Evolutionary conservation across 2,797 vertebrate species (phyloP).

Genomic region (Erpetoichthys calabaricus): DNA sequence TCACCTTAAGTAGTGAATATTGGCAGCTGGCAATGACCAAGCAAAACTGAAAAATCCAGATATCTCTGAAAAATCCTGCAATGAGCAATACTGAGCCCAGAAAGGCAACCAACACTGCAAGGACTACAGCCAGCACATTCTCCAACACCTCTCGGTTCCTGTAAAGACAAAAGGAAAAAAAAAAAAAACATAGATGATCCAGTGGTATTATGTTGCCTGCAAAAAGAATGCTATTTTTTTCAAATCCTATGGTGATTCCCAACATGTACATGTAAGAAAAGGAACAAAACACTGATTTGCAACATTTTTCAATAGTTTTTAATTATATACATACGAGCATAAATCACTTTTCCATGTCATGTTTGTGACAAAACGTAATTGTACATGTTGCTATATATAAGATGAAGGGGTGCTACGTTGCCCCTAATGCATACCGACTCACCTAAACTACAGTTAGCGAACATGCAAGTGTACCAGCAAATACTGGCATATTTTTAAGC

Average conservation of each 20-base stretch:
- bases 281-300: too few relatives aligned
- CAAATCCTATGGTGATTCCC: background rate
- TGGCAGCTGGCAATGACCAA: conserved; percentile 96
- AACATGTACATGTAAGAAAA: background rate
- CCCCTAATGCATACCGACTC: too few relatives aligned
- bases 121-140: conserved; percentile 78
- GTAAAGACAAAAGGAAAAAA: conserved; percentile 8
- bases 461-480: too few relatives aligned
- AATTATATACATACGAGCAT: too few relatives aligned
- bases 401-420: too few relatives aligned
- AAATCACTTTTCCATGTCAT: too few relatives aligned
- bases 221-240: conserved; percentile 12
- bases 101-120: conserved; percentile 93
- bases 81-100: conserved; percentile 88
- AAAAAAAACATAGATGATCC: background rate
- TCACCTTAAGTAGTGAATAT: conserved; percentile 91
- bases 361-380: too few relatives aligned
- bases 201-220: too few relatives aligned
- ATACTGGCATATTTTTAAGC: too few relatives aligned
- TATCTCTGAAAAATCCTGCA: conserved; percentile 91
- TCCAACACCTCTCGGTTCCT: conserved; percentile 95
- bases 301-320: too few relatives aligned
- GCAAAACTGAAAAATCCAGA: conserved; percentile 98
- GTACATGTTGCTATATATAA: too few relatives aligned
- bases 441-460: too few relatives aligned